These are phyloP conservation scores for Passer montanus DNA, from an alignment of 2,113 vertebrate genomes.

Conservation along the genomic window DNA sequence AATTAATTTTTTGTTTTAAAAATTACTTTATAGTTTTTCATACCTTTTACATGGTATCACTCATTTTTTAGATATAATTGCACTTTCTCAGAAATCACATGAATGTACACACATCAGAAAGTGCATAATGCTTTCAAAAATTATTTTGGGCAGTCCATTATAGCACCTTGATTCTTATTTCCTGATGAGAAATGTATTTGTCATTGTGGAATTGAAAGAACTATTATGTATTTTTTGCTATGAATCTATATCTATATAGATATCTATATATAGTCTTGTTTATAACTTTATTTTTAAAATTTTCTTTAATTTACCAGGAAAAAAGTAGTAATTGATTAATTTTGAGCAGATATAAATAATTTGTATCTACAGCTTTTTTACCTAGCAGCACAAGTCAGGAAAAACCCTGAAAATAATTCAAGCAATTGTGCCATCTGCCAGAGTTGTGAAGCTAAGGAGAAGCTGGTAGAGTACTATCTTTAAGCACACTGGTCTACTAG, in stretches of 20 bases:
- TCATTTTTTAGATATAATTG: neutral
- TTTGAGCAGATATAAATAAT: neutral
- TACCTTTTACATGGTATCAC: neutral
- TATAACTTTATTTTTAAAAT: neutral
- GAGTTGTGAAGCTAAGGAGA: neutral
- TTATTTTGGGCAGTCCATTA: neutral
- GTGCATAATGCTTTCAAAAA: neutral
- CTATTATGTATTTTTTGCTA: neutral
- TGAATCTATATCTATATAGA: neutral
- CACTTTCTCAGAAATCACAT: neutral
- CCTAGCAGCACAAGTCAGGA: neutral
- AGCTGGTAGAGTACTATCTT: neutral
- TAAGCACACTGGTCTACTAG: neutral
- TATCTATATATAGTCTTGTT: neutral
- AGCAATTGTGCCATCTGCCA: neutral
- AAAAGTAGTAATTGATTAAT: neutral
- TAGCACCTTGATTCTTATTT: neutral
- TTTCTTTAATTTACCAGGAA: neutral
- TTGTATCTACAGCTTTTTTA: neutral
- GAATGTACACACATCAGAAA: neutral
- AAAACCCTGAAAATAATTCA: neutral
- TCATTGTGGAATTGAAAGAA: neutral
- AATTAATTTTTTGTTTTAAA: neutral
- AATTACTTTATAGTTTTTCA: neutral
- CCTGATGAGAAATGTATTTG: neutral